These are phyloP conservation scores for Nothura maculosa DNA, from an alignment of 2,797 vertebrate species.

Conservation along the genomic window DNA sequence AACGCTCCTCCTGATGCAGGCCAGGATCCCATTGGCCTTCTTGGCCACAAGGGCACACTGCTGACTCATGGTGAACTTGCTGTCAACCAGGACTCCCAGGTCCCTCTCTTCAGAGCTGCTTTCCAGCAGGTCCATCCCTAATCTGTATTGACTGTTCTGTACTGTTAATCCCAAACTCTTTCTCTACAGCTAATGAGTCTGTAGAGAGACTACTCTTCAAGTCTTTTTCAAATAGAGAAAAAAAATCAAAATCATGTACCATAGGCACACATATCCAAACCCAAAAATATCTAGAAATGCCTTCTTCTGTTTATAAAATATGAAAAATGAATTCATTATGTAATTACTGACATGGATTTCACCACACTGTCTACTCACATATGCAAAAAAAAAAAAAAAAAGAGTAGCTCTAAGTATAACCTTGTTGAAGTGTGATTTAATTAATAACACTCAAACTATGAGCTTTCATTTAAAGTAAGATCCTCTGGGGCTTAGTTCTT, in stretches of 20 bases:
- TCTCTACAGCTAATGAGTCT: neutral
- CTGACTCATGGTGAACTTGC: too few relatives aligned
- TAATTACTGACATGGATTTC: conserved; percentile 66
- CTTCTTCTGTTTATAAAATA: conserved; percentile 23
- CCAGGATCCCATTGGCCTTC: too few relatives aligned
- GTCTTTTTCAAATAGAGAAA: conserved; percentile 22
- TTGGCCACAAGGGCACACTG: too few relatives aligned
- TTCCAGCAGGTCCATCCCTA: too few relatives aligned
- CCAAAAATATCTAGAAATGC: neutral
- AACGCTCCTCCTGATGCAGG: too few relatives aligned
- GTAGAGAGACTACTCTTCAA: neutral
- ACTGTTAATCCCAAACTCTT: neutral
- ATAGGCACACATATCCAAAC: neutral
- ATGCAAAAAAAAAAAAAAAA: neutral
- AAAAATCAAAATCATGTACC: neutral
- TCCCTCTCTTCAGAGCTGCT: too few relatives aligned
- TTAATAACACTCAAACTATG: conserved; percentile 51
- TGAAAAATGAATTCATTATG: conserved; percentile 43
- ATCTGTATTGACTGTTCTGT: too few relatives aligned
- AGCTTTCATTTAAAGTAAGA: conserved; percentile 6
- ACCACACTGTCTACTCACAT: conserved; percentile 32
- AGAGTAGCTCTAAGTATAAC: conserved; percentile 38
- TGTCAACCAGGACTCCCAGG: too few relatives aligned
- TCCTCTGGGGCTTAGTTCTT: neutral
- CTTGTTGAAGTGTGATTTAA: conserved; percentile 60